Evolutionary conservation across 2,113 vertebrate genomes (phyloP), one percentile per base, ranked within the genome.

Genomic region (Colossoma macropomum): DNA sequence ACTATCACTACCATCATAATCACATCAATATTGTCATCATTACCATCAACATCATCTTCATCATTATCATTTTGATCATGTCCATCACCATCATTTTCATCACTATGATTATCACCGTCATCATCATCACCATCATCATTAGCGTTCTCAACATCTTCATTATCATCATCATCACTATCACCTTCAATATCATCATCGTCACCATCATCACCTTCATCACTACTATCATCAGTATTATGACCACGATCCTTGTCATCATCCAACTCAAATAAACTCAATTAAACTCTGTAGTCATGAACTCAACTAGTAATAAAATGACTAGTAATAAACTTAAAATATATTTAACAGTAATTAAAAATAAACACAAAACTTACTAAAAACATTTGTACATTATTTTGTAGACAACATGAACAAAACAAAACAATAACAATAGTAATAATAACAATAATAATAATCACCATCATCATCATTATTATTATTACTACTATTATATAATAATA

Each of bases 71-170:
- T 25, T 45, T 30, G n/a, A 73, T 62, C 77, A 60, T 66, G 34
- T 73, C 63, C 30, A 62, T 69, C 56, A 82, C 38, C 59, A 45
- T 79, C 75, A 75, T 75, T 4, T 38, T n/a, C 79, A 69, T 75
- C 75, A 76, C 73, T 45, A 38, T 59, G 19, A 63, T 50, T 27
- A 70, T 32, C 70, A 73, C 32, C 38, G 50, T 25, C 66, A 84
- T 12, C 34, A 38, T 71, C 56, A 17, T 15, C 23, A 84, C 50
- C 45, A 41, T 78, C 75, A 69, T 69, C 28, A 32, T 17, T 38
- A 66, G 19, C 16, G 32, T 30, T 34, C 50, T 12, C 54, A 83
- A 16, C 52, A 74, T 45, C 56, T 73, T 63, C 75, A 50, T 7
- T 11, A 50, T 50, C 48, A 50, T 41, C 82, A 62, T 75, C 75